Evolutionary conservation across 2,888 invertebrate species (phyloP).

Genomic region (Erebia palarica): DNA sequence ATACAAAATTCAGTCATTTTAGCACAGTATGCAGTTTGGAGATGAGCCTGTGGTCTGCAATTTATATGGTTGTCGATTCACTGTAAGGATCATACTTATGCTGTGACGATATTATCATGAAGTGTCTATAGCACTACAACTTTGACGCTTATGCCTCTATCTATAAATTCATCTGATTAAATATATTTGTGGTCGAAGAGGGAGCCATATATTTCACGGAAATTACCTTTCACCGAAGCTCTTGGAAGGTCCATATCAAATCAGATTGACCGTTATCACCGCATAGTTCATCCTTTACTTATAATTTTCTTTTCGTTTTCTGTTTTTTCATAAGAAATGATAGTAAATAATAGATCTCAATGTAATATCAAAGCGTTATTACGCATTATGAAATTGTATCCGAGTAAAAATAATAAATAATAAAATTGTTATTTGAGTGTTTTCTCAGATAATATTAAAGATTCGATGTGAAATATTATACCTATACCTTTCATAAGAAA

Average conservation of each 20-base stretch:
- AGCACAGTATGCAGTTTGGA: no score
- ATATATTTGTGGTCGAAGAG: constrained; percentile 33
- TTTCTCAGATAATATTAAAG: no score
- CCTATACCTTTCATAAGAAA: no score
- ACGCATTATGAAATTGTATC: not conserved
- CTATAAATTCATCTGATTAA: constrained; percentile 30
- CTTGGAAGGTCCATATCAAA: constrained; percentile 25
- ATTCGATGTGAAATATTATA: no score
- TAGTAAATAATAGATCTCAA: not conserved
- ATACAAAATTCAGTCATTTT: no score
- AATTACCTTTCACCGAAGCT: constrained; percentile 29
- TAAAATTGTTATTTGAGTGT: no score
- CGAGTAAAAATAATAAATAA: no score
- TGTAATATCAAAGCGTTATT: not conserved
- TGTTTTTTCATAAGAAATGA: not conserved
- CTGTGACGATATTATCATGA: not conserved
- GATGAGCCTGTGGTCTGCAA: no score
- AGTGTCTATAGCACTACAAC: constrained; percentile 2
- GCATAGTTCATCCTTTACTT: constrained; percentile 27
- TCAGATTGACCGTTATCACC: constrained; percentile 31
- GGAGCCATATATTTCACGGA: constrained; percentile 30
- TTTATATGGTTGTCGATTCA: no score
- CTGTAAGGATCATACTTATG: not conserved
- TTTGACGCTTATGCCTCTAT: constrained; percentile 2
- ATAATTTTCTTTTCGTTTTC: constrained; percentile 12